Conservation (phyloP, 2,888 invertebrate genomes). For the Himalopsyche tibetana region DNA sequence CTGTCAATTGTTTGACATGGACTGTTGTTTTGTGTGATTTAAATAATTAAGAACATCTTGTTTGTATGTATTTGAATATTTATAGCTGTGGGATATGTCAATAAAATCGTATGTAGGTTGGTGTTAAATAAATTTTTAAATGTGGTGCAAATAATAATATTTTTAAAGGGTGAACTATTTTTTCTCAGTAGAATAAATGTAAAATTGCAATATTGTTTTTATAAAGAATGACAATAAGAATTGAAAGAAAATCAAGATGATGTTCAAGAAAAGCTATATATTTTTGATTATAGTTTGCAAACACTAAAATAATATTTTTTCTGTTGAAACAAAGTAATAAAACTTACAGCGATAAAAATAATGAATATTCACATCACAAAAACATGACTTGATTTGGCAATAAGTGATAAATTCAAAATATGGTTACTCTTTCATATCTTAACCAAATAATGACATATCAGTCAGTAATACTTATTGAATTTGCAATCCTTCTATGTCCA, state of each 20-base stretch:
- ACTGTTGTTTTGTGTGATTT: neutral
- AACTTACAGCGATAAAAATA: neutral
- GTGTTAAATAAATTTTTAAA: too few relatives aligned
- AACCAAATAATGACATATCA: too few relatives aligned
- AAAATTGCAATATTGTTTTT: too few relatives aligned
- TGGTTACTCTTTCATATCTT: too few relatives aligned
- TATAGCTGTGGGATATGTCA: neutral
- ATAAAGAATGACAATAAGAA: too few relatives aligned
- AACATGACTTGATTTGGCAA: neutral
- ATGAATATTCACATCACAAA: neutral
- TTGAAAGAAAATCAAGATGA: too few relatives aligned
- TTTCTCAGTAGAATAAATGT: too few relatives aligned
- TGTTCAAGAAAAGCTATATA: constrained; percentile 20
- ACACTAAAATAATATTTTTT: neutral
- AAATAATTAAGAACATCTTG: neutral
- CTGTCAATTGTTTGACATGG: neutral
- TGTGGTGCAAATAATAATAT: too few relatives aligned
- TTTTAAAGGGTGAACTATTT: too few relatives aligned
- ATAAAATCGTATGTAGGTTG: neutral
- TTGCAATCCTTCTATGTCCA: too few relatives aligned
- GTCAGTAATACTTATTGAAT: too few relatives aligned
- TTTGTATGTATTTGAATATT: neutral
- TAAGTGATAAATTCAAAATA: neutral
- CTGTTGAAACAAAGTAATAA: neutral
- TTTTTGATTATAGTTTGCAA: constrained; percentile 23